Conservation (phyloP, 30 jellyfish, hydroid and myxozoan genomes). For the Hydractinia symbiolongicarpus region DNA sequence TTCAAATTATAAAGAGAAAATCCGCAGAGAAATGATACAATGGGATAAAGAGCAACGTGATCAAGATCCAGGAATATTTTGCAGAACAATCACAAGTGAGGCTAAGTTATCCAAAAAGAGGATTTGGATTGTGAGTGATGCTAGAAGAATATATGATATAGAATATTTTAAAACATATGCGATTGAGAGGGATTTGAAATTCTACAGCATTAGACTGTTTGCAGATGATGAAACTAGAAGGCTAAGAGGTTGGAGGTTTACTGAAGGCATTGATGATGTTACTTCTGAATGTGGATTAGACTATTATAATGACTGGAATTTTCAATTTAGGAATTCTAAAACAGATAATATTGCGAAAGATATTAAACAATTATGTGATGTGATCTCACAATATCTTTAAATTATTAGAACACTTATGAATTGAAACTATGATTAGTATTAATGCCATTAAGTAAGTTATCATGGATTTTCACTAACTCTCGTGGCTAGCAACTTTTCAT, state of each 20-base stretch:
- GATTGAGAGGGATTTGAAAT: background rate
- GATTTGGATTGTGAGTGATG: constrained; percentile 68
- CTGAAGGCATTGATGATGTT: constrained; percentile 67
- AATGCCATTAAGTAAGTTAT: too few species aligned
- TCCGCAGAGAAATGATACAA: constrained; percentile 58
- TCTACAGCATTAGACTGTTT: constrained; percentile 27
- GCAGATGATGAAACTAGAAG: constrained; percentile 37
- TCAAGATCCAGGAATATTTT: constrained; percentile 45
- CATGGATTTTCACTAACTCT: too few species aligned
- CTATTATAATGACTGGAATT: constrained; percentile 56
- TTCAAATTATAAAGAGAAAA: constrained; percentile 57
- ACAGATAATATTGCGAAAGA: constrained; percentile 33
- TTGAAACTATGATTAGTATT: too few species aligned
- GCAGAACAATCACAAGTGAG: constrained; percentile 35
- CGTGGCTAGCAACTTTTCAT: too few species aligned
- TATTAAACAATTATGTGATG: constrained; percentile 25
- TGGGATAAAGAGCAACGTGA: constrained; percentile 78
- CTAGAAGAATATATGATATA: constrained; percentile 57
- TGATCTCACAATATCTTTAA: background rate
- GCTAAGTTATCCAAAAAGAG: constrained; percentile 23
- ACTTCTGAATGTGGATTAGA: constrained; percentile 76
- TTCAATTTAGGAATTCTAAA: constrained; percentile 38
- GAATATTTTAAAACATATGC: constrained; percentile 38
- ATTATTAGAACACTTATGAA: background rate
- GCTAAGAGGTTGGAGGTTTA: constrained; percentile 69